phyloP scores from a whole-genome alignment of 2,797 vertebrate genomes.

The Myotis findleyi region DNA sequence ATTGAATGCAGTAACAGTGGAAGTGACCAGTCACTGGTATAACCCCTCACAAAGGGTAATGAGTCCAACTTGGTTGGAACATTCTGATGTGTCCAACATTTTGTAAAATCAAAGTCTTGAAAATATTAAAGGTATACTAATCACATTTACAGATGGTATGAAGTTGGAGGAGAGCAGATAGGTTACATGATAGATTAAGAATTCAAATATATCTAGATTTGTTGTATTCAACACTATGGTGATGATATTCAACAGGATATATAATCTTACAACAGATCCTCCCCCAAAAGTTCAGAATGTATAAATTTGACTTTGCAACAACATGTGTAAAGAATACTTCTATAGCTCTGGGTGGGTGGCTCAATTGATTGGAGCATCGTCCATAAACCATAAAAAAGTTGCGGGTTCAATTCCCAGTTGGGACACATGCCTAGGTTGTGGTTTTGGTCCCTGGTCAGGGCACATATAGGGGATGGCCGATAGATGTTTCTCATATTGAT shows the following conservation, averaged over 20 bases:
- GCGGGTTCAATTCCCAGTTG: too few species aligned
- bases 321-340: neutral
- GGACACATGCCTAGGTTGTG: neutral
- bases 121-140: neutral
- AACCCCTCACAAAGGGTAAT: neutral
- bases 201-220: neutral
- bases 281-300: neutral
- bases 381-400: neutral
- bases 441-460: neutral
- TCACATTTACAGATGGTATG: neutral
- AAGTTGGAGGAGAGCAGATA: neutral
- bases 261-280: neutral
- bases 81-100: neutral
- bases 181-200: neutral
- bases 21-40: neutral
- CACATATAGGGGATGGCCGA: neutral
- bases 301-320: neutral
- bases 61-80: neutral
- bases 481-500: neutral
- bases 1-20: neutral
- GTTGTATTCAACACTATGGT: neutral
- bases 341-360: neutral
- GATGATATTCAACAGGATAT: constrained; percentile 29
- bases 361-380: neutral
- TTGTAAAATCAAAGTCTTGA: neutral